Conservation (phyloP, 2,888 invertebrate species). For the Alloscopus bannaensis region DNA sequence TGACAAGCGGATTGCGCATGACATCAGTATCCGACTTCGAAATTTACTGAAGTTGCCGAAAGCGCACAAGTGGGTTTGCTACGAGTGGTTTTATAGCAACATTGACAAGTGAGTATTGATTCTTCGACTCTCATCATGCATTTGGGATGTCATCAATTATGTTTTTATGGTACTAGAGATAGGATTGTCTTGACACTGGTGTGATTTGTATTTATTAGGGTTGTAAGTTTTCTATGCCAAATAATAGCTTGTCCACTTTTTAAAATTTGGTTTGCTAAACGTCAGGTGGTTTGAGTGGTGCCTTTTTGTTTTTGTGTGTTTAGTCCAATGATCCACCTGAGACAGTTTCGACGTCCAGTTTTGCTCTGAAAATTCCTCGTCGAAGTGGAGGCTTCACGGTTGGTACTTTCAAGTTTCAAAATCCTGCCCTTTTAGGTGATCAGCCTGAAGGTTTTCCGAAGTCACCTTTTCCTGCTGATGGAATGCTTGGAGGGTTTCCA, state of each 20-base stretch:
- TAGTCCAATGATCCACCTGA: slow-evolving; percentile 92
- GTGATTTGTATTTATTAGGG: neutral
- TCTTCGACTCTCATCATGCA: too few species aligned
- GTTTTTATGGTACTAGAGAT: too few species aligned
- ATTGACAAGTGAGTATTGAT: slow-evolving; percentile 87
- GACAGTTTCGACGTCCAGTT: slow-evolving; percentile 89
- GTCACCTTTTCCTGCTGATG: slow-evolving; percentile 76
- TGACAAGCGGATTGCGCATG: slow-evolving; percentile 91
- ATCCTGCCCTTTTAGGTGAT: slow-evolving; percentile 75
- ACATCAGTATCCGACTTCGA: slow-evolving; percentile 90
- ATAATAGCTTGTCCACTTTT: too few species aligned
- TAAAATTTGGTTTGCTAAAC: neutral
- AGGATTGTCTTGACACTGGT: too few species aligned
- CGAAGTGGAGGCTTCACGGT: slow-evolving; percentile 76
- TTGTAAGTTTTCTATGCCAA: too few species aligned
- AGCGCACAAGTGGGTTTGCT: slow-evolving; percentile 99
- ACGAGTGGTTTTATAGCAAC: slow-evolving; percentile 99
- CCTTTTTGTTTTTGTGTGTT: slow-evolving; percentile 68
- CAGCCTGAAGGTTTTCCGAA: slow-evolving; percentile 75
- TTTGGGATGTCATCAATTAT: too few species aligned
- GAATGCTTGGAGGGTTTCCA: slow-evolving; percentile 87
- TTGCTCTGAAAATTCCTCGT: slow-evolving; percentile 87
- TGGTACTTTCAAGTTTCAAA: slow-evolving; percentile 74
- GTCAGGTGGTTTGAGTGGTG: too few species aligned
- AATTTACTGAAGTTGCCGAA: slow-evolving; percentile 98